Evolutionary conservation across 2,888 invertebrate genomes (phyloP).

Genomic region (Lissocephala sabroskyi): DNA sequence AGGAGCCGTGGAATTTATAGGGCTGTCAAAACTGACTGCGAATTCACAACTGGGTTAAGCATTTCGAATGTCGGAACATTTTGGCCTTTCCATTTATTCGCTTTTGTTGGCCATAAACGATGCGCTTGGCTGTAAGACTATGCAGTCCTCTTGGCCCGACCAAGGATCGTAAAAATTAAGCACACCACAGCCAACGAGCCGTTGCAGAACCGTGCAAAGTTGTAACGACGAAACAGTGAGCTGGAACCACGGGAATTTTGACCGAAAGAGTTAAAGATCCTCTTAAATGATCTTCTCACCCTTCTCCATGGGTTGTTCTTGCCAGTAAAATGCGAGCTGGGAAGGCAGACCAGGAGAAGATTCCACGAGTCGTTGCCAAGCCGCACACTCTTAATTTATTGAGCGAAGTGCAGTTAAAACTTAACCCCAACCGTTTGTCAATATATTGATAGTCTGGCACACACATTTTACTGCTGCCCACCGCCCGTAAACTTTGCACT

Average conservation of each 20-base stretch:
- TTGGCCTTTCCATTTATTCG: neutral
- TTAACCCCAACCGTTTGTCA: constrained; percentile 46
- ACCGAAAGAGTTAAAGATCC: too few species aligned
- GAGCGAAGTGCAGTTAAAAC: constrained; percentile 36
- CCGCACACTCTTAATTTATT: constrained; percentile 41
- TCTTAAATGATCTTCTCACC: too few species aligned
- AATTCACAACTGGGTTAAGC: constrained; percentile 33
- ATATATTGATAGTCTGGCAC: constrained; percentile 9
- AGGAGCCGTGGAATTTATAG: too few species aligned
- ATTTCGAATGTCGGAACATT: constrained; percentile 9
- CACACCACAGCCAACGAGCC: too few species aligned
- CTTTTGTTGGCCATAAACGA: neutral
- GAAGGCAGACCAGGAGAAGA: too few species aligned
- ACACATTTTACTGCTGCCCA: neutral
- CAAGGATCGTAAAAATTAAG: neutral
- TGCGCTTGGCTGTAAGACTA: neutral
- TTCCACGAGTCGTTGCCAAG: neutral
- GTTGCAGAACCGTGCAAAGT: too few species aligned
- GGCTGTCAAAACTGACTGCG: neutral
- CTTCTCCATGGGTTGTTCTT: too few species aligned
- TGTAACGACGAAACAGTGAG: too few species aligned
- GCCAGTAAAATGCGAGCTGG: too few species aligned
- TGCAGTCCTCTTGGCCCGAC: constrained; percentile 5
- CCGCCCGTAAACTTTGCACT: constrained; percentile 21
- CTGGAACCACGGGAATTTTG: too few species aligned